A percentile compares a stretch with the other conserved stretches of the same genome.
Evolutionary conservation across 2,888 invertebrate genomes (phyloP).

Genomic region (Yponomeuta sedellus): DNA sequence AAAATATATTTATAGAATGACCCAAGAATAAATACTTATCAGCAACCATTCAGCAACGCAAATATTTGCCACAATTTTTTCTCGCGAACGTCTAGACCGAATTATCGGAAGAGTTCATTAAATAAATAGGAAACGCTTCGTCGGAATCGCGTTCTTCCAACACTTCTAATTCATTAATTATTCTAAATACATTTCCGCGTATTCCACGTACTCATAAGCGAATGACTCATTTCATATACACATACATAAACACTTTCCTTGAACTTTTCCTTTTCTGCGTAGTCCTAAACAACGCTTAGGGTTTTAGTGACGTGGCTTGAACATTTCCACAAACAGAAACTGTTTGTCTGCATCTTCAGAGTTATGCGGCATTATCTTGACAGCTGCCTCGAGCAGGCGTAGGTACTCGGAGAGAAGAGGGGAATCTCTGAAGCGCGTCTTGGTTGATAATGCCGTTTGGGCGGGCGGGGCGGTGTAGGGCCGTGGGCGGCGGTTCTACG

Average conservation of each 20-base stretch:
- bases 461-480: background rate
- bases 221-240: background rate
- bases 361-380: background rate
- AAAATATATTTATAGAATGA: too few species aligned
- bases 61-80: too few species aligned
- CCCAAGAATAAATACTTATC: too few species aligned
- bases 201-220: background rate
- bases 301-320: background rate
- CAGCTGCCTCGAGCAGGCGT: background rate
- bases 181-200: background rate
- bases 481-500: background rate
- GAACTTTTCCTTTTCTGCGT: background rate
- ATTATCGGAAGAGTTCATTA: background rate
- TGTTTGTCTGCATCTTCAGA: background rate
- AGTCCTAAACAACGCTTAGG: background rate
- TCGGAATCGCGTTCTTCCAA: background rate
- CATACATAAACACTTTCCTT: background rate
- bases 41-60: too few species aligned
- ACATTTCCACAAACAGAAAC: background rate
- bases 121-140: background rate
- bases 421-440: background rate
- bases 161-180: background rate
- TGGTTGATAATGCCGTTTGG: background rate
- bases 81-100: background rate
- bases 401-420: background rate